Evolutionary conservation across 1,140 invertebrate genomes (phyloP).

Genomic region (Papilio glaucus): DNA sequence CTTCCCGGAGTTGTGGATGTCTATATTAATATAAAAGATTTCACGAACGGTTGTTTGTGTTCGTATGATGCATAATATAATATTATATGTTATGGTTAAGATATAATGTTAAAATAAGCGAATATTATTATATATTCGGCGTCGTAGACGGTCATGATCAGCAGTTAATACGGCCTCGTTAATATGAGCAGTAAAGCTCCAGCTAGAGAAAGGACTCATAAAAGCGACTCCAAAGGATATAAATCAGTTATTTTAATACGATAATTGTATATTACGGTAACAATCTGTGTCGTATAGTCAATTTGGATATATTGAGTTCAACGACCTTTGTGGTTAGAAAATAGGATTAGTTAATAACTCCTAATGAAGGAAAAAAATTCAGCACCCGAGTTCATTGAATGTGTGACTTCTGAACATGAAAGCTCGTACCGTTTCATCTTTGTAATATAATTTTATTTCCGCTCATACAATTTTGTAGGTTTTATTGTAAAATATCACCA

Average conservation of each 20-base stretch:
- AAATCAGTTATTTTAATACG: neutral
- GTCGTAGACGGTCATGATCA: neutral
- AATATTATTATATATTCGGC: neutral
- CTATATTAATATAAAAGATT: too few relatives aligned
- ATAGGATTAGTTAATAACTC: too few relatives aligned
- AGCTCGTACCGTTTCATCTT: conserved; percentile 20
- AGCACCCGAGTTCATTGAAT: conserved; percentile 1
- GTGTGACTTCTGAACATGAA: neutral
- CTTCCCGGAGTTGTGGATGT: too few relatives aligned
- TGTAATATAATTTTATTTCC: conserved; percentile 9
- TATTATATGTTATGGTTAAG: too few relatives aligned
- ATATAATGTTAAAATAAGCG: too few relatives aligned
- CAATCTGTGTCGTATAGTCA: neutral
- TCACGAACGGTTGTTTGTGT: too few relatives aligned
- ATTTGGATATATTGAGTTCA: neutral
- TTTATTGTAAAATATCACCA: conserved; percentile 4
- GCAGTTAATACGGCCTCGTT: neutral
- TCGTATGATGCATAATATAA: too few relatives aligned
- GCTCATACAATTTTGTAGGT: neutral
- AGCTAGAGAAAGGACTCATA: neutral
- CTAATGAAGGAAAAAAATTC: neutral
- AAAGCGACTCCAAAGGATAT: neutral
- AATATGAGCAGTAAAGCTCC: neutral
- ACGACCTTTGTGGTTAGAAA: too few relatives aligned
- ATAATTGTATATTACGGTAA: neutral